Conservation (phyloP, 2,797 vertebrate species). For the Schizothorax lantsangensis region DNA sequence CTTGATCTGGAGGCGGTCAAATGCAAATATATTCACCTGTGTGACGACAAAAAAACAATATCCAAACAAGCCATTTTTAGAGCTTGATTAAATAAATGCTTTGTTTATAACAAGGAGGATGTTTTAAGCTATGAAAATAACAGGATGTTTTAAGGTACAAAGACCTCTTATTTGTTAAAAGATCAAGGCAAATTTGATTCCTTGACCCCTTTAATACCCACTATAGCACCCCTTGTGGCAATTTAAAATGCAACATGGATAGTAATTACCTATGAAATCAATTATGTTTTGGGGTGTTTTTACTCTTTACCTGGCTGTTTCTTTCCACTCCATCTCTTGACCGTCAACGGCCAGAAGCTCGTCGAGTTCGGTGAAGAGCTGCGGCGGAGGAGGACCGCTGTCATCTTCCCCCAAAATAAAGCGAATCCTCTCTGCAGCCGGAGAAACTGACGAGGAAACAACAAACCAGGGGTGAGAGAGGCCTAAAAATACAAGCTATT, state of each 20-base stretch:
- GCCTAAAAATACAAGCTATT: not conserved
- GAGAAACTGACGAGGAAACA: conserved; percentile 83
- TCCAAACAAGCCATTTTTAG: too few relatives aligned
- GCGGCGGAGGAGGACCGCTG: conserved; percentile 92
- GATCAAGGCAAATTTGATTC: too few relatives aligned
- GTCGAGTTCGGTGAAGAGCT: conserved; percentile 98
- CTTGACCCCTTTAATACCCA: too few relatives aligned
- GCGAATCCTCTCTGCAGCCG: conserved; percentile 91
- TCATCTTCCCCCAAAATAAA: conserved; percentile 98
- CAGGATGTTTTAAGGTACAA: not conserved
- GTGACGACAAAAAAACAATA: not conserved
- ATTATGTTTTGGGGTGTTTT: too few relatives aligned
- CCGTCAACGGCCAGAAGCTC: conserved; percentile 92
- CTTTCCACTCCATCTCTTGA: conserved; percentile 99
- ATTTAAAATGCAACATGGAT: not conserved
- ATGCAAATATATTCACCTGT: not conserved
- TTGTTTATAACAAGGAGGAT: not conserved
- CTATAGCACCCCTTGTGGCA: too few relatives aligned
- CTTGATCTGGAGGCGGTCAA: not conserved
- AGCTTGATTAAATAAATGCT: not conserved
- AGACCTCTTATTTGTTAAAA: not conserved
- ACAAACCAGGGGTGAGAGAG: conserved; percentile 14
- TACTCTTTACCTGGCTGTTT: conserved; percentile 91
- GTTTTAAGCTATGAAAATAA: not conserved
- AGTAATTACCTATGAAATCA: too few relatives aligned